Base-by-base conservation (phyloP, 1,140 invertebrate species). In the Drosophila bocqueti region DNA sequence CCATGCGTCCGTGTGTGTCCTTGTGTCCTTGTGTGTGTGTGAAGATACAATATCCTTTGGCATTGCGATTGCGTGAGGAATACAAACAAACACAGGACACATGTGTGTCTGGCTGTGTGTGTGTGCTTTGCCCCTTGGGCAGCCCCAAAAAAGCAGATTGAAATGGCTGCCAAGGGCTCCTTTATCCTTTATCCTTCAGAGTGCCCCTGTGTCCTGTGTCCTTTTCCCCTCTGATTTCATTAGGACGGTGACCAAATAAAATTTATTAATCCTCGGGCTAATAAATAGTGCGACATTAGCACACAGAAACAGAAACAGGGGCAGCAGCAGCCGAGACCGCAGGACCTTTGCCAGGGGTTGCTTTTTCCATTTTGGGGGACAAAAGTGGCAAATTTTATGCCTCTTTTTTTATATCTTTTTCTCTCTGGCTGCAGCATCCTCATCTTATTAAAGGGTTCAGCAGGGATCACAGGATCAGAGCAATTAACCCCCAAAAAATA, bases 241-340 rank as follows among this genome's bases (percentile, higher is more conserved):
- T 86, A 91, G 79, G 79, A 80, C 80, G 90, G 87, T 91, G 87
- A 91, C 87, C 87, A 91, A 91, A 91, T 91, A 91, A 74, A 91
- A 91, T 91, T 91, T 84, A 91, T 91, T 91, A 91, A 91, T 92
- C 84, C 84, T 89, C 57, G 50, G 85, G 89, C 87, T 91, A 91
- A 92, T 91, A 91, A 91, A 91, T 91, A 91, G 83, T 90, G 79
- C 77, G 82, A 86, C 83, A 91, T 86, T 86, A 84, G 77, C 64
- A 75, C 47, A 49, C 47, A 49, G 2, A 26, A 26, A 26, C 26
- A 26, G 26, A 16, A 29, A 82, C 64, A 63, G 68, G 64, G 31
- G 31, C 29, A 31, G 24, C 24, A 24, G 64, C 64, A 79, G 64
- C 66, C 67, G 34, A 38, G 76, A 89, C 86, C 75, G 52, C 81